phyloP scores from a whole-genome alignment of 2,888 invertebrate species.

The Seira musarum region DNA sequence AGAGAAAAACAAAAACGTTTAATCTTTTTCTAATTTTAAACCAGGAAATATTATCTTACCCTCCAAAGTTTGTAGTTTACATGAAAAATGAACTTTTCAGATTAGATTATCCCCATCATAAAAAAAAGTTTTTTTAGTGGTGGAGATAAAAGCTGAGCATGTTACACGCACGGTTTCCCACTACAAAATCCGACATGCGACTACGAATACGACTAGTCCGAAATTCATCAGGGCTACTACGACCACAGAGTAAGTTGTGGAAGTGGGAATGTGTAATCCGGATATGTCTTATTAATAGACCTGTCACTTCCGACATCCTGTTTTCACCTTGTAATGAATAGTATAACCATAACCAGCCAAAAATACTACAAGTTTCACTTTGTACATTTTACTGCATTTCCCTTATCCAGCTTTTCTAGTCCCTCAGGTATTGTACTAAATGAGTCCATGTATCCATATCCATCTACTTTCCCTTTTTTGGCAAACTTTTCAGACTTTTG shows the following conservation, averaged over 20 bases:
- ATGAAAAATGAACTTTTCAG: too few relatives aligned
- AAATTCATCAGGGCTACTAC: too few relatives aligned
- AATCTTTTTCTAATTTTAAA: too few relatives aligned
- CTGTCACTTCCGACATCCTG: slow-evolving; percentile 8
- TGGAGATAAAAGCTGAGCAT: too few relatives aligned
- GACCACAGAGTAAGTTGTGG: too few relatives aligned
- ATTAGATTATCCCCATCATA: background rate
- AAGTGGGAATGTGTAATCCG: too few relatives aligned
- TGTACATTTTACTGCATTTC: background rate
- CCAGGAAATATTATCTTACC: too few relatives aligned
- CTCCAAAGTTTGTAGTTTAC: too few relatives aligned
- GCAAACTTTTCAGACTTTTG: too few relatives aligned
- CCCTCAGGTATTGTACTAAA: background rate
- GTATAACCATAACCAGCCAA: too few relatives aligned
- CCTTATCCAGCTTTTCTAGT: background rate
- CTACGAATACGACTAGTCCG: background rate
- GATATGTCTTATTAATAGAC: slow-evolving; percentile 15
- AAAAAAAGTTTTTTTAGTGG: background rate
- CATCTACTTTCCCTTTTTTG: slow-evolving; percentile 7
- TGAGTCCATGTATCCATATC: background rate
- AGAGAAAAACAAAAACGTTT: too few relatives aligned
- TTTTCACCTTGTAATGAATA: too few relatives aligned
- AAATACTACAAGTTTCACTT: background rate
- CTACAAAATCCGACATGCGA: background rate
- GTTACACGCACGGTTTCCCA: background rate